Evolutionary conservation across 2,797 vertebrate species (phyloP), one percentile per base, ranked within the genome.

Genomic region (Nannoperca australis): DNA sequence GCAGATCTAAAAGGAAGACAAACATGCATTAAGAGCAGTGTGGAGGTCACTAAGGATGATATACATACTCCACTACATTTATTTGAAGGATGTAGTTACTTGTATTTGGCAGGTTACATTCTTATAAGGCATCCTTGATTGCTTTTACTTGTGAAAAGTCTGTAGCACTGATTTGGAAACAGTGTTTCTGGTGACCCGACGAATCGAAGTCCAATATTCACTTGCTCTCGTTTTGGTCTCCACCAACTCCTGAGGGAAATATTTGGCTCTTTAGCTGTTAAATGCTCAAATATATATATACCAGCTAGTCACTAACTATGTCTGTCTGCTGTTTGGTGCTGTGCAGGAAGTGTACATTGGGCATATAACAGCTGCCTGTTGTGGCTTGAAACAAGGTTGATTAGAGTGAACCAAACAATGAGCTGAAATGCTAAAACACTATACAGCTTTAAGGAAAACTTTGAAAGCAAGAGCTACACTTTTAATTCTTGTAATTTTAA

Each of bases 1-100:
- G 72, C 81, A 82, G 63, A 79, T 76, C 38, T 53, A 58, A 76
- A 84, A 64, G 15, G 74, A 77, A 73, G 72, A 71, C 7, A 40
- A 73, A 75, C 61, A 24, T 60, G 36, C 65, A 73, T 40, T n/a
- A 59, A 67, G 67, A 75, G 53, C 45, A 55, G 9, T 30, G 30
- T 65, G 44, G 22, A 67, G 24, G 27, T 70, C 47, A 53, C 7
- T 40, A 58, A 38, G 3, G 32, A 6, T 67, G 36, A 15, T 27
- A 65, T 36, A 66, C 51, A 30, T 42, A 47, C 47, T 30, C 27
- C 18, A 36, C 7, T 12, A 10, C n/a, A 61, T 44, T 7, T 38
- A 45, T 53, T 58, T 51, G 8, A 20, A 11, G 61, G 7, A 17
- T 45, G 4, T 7, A 53, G 27, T 36, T 30, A 50, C 7, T 24